phyloP scores from a whole-genome alignment of 2,888 invertebrate genomes.

The Pristionchus mayeri region DNA sequence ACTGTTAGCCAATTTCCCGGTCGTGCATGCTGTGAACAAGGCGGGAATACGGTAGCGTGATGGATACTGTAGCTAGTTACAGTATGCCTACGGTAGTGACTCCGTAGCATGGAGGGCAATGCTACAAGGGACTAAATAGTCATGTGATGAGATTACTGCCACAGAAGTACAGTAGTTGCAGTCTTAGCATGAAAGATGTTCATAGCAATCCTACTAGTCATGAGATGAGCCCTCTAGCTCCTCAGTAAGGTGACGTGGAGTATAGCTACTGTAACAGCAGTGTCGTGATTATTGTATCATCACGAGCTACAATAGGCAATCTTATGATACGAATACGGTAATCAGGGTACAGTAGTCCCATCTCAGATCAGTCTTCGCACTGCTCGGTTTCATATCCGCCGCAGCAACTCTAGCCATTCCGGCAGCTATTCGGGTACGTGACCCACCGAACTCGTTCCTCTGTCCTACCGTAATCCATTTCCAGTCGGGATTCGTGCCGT shows the following conservation, averaged over 20 bases:
- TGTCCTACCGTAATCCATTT: not conserved
- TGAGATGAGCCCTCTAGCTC: no score
- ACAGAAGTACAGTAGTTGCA: no score
- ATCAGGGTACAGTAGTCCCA: not conserved
- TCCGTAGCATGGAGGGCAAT: no score
- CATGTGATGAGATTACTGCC: no score
- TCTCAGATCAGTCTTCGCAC: slow-evolving; percentile 65
- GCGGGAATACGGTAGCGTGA: slow-evolving; percentile 18
- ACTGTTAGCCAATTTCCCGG: slow-evolving; percentile 71
- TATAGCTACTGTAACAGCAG: no score
- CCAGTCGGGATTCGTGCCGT: not conserved
- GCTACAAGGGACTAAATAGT: no score
- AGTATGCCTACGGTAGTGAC: slow-evolving; percentile 10
- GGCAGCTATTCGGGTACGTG: slow-evolving; percentile 63
- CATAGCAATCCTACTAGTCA: no score
- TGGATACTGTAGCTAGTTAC: not conserved
- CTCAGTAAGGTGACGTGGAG: no score
- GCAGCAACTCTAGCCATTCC: slow-evolving; percentile 70
- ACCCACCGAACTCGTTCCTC: not conserved
- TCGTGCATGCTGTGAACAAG: slow-evolving; percentile 69
- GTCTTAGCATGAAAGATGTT: no score
- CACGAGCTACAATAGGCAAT: no score
- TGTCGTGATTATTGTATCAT: no score
- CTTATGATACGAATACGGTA: slow-evolving; percentile 50
- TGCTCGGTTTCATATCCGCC: slow-evolving; percentile 70